Percentiles rank a stretch among this genome's conserved stretches.
Conservation (phyloP, 2,113 vertebrate species). For the Coracopsis vasa region DNA sequence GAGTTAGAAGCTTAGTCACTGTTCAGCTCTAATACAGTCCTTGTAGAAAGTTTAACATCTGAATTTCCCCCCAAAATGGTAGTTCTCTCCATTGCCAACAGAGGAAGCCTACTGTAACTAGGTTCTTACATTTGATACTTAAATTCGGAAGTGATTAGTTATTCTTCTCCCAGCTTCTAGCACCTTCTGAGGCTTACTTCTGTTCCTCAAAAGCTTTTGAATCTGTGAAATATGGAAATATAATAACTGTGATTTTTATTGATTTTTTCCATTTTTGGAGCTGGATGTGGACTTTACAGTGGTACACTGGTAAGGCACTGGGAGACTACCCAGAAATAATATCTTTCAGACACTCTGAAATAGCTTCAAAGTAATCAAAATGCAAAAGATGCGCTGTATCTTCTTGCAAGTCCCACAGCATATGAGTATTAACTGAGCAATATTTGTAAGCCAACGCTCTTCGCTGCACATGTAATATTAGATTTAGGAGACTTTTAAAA, state of each 20-base stretch:
- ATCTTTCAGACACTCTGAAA: not conserved
- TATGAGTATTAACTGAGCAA: not conserved
- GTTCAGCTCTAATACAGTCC: not conserved
- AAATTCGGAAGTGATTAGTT: not conserved
- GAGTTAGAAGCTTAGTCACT: not conserved
- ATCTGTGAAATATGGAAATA: not conserved
- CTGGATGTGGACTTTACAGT: not conserved
- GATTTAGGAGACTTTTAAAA: not conserved
- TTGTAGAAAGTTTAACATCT: not conserved
- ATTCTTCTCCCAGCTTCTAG: not conserved
- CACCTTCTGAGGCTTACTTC: not conserved
- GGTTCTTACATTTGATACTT: not conserved
- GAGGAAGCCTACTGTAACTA: not conserved
- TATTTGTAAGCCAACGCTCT: not conserved
- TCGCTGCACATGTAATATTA: not conserved
- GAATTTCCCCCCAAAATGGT: not conserved
- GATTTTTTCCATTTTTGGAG: not conserved
- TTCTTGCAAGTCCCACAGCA: not conserved
- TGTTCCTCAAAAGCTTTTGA: not conserved
- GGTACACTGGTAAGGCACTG: not conserved
- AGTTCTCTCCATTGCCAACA: not conserved
- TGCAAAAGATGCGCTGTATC: not conserved
- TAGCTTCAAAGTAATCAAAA: not conserved
- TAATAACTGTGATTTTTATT: not conserved
- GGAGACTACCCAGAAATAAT: not conserved